Percentiles rank a stretch among this genome's conserved stretches.
Conservation (phyloP, 1,140 invertebrate species). For the Oscheius sp. region DNA sequence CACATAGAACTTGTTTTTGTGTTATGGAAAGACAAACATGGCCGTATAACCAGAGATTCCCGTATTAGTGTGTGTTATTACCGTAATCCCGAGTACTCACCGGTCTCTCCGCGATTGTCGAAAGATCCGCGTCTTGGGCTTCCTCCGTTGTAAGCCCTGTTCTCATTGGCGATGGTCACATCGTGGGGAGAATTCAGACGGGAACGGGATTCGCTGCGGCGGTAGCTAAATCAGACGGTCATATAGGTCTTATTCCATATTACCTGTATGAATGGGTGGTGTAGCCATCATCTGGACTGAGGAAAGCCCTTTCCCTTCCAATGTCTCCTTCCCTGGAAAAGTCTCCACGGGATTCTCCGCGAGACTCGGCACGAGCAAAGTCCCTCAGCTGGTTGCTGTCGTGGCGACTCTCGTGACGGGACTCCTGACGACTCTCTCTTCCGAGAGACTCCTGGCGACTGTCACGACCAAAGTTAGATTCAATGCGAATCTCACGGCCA, state of each 20-base stretch:
- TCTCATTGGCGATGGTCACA: constrained; percentile 20
- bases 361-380: too few species aligned
- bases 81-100: constrained; percentile 4
- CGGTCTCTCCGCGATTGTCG: constrained; percentile 2
- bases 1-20: background rate
- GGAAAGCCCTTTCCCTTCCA: background rate
- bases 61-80: constrained; percentile 20
- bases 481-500: constrained; percentile 16
- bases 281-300: constrained; percentile 20
- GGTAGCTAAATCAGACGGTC: constrained; percentile 23
- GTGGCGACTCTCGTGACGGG: background rate
- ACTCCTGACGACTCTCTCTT: background rate
- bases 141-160: constrained; percentile 5
- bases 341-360: too few species aligned
- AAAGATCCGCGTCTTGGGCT: background rate
- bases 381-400: background rate
- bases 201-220: constrained; percentile 17
- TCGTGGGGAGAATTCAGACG: constrained; percentile 20
- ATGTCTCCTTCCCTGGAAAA: background rate
- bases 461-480: background rate
- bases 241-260: too few species aligned
- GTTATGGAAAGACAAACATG: background rate
- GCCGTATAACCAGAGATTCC: background rate
- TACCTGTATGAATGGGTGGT: constrained; percentile 28
- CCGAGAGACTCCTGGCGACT: background rate